Evolutionary conservation across 1,140 invertebrate species (phyloP), one percentile per base, ranked within the genome.

Genomic region (Neodiprion pinetum): DNA sequence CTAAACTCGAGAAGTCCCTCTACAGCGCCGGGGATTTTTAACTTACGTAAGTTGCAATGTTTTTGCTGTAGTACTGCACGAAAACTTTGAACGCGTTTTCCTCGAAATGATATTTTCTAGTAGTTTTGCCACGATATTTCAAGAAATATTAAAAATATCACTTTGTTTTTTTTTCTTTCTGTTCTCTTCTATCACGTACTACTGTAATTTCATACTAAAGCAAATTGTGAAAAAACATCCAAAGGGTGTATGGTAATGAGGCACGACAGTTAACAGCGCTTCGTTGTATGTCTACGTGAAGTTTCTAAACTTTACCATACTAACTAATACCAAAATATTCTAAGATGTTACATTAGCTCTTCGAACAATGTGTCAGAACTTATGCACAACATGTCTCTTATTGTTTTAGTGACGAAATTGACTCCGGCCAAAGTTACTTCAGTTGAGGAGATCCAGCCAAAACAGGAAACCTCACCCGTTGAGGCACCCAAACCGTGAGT

Each of bases 351-450:
- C 28, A 40, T 40, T 5, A 40, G 28, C 2, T 40, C 5, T 40
- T 5, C 5, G 28, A 40, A 40, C 28, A 40, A 40, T 40, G 1
- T 40, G 28, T 40, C 28, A 40, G 28, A 1, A 40, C 5, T 40
- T 2, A 40, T 40, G 5, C 1, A 40, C 28, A 61, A 61, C 5
- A 61, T 61, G 11, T 8, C 11, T 61, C 3, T 5, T 4, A 74
- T 68, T 75, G 74, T 75, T 84, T 66, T 77, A 89, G 88, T 87
- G 9, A 83, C 87, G 11, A 88, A 88, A 80, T 75, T 85, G 9
- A 74, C 81, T 23, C 83, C 87, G 47, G 80, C 83, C 17, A 89
- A 86, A 75, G 80, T 82, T 2, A 87, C 84, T 9, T 82, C 85
- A 8, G 78, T 80, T 9, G 86, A 88, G 76, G 82, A 85, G 5